phyloP scores from a whole-genome alignment of 2,888 invertebrate species.

The Alentia gelatinosa region DNA sequence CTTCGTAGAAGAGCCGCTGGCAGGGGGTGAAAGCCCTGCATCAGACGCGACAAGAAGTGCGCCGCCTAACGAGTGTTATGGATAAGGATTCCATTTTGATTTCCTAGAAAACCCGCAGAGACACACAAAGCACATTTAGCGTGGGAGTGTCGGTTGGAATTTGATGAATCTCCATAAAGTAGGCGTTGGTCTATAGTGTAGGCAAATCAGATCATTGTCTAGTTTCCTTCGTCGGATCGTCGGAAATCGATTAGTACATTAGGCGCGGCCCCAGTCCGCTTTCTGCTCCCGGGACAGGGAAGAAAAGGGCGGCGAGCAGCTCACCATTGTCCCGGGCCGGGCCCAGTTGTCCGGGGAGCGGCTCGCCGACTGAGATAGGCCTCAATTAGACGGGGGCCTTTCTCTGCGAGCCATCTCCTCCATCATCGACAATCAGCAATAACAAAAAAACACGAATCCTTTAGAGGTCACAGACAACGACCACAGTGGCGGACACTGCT shows the following conservation, averaged over 20 bases:
- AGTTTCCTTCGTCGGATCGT: neutral
- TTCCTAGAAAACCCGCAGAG: too few species aligned
- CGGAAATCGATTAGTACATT: neutral
- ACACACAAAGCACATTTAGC: too few species aligned
- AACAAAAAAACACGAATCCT: slow-evolving; percentile 24
- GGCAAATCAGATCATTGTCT: neutral
- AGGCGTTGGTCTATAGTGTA: neutral
- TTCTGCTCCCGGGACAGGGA: too few species aligned
- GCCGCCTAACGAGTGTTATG: too few species aligned
- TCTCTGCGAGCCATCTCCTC: neutral
- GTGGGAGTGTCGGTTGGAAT: neutral
- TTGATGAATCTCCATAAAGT: neutral
- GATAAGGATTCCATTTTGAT: too few species aligned
- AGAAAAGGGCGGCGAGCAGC: neutral
- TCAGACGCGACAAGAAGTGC: neutral
- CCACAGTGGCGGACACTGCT: neutral
- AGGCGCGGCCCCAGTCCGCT: too few species aligned
- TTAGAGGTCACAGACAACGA: neutral
- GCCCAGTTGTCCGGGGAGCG: neutral
- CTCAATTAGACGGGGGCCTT: neutral
- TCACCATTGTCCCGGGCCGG: neutral
- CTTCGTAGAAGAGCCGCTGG: neutral
- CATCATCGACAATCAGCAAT: neutral
- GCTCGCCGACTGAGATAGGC: neutral
- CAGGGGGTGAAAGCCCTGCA: neutral